Base-by-base conservation (phyloP, 2,113 vertebrate species). In the Calonectris borealis region DNA sequence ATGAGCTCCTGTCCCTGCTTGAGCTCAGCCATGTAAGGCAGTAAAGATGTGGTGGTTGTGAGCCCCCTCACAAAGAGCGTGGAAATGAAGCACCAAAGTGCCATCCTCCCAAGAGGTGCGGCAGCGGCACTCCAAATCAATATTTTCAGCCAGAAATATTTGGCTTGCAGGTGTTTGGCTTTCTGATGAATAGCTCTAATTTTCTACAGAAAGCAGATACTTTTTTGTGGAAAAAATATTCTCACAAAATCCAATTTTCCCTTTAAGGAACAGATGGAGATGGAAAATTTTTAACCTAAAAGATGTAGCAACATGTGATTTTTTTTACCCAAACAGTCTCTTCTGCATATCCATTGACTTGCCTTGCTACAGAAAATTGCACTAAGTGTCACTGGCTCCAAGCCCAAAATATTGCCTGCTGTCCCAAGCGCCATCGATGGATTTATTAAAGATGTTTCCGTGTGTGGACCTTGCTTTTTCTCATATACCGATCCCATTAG, bases 131-230 rank as follows among this genome's bases (percentile, higher is more conserved):
- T 83, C 61, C 46, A 76, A 55, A 91, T 71, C 15, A 0, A 54
- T 71, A 75, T n/a, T 82, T 92, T 44, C 91, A 79, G 70, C 65
- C 84, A 95, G 84, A 93, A 97, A 85, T 87, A 87, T 90, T 76
- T 93, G 87, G 57, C 54, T 94, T 85, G 87, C 90, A 96, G 92
- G 88, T 93, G 94, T 87, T 93, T 88, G 83, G 61, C 77, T 94
- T 83, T 86, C 81, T 94, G 69, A 91, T 93, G 61, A 96, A 94
- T 72, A 92, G 69, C 65, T 86, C 69, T 93, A 68, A 92, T 95
- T 93, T 96, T 84, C 88, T 91, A 86, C 61, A 84, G 86, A 86
- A 84, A 82, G 75, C 42, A 86, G 60, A 92, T 52, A 64, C 26
- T 75, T 90, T 83, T 92, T 83, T 72, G 16, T 49, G 36, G 55